phyloP scores from a whole-genome alignment of 2,888 invertebrate species.

The Phragmatobia fuliginosa region DNA sequence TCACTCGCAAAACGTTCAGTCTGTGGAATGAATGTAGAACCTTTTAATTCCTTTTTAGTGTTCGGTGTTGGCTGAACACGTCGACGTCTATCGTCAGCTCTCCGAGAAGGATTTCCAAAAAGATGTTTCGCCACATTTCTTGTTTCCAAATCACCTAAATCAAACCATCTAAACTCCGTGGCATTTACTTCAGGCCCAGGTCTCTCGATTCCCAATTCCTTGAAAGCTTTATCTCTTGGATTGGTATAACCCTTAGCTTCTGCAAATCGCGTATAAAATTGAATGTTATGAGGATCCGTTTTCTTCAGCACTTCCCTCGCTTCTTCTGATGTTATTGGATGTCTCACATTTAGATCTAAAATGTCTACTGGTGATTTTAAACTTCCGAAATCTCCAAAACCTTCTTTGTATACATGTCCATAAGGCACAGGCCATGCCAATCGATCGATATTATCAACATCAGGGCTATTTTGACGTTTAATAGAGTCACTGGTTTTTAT shows the following conservation, averaged over 20 bases:
- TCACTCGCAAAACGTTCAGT: background rate
- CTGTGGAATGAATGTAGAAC: background rate
- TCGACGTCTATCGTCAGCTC: background rate
- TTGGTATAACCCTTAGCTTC: conserved; percentile 2
- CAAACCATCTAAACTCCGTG: conserved; percentile 39
- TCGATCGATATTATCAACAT: background rate
- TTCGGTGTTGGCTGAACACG: background rate
- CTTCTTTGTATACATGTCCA: conserved; percentile 61
- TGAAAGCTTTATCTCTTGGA: conserved; percentile 34
- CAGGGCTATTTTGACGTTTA: background rate
- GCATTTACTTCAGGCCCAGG: conserved; percentile 15
- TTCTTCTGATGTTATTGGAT: conserved; percentile 34
- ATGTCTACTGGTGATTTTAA: conserved; percentile 53
- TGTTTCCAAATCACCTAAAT: conserved; percentile 48
- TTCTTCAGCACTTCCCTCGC: conserved; percentile 28
- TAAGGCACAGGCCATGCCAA: conserved; percentile 55
- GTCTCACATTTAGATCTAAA: conserved; percentile 45
- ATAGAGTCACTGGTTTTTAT: conserved; percentile 35
- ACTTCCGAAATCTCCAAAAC: conserved; percentile 51
- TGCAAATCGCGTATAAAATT: conserved; percentile 6
- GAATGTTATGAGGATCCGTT: conserved; percentile 8
- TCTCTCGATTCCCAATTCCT: conserved; percentile 7
- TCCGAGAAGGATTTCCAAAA: background rate
- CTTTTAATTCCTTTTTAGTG: background rate
- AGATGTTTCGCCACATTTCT: conserved; percentile 39